Conservation (phyloP, 2,888 invertebrate genomes). For the Cryptus viduatorius region DNA sequence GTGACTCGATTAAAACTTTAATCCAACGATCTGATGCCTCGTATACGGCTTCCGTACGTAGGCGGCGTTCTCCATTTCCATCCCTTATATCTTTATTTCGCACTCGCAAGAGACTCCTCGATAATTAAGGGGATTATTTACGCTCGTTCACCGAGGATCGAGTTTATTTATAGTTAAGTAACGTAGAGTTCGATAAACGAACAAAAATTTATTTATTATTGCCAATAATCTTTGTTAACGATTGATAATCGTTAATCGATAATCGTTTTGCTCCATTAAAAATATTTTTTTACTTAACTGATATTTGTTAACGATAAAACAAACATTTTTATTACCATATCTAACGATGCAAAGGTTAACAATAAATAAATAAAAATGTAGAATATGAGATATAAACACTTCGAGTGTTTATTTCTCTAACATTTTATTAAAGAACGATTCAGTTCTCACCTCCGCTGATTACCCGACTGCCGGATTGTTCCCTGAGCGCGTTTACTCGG, state of each 20-base stretch:
- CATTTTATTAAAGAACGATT: not conserved
- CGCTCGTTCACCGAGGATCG: not conserved
- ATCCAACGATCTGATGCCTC: not conserved
- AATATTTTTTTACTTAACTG: no score
- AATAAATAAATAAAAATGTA: no score
- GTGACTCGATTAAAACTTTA: no score
- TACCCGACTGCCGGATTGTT: slow-evolving; percentile 18
- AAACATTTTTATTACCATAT: no score
- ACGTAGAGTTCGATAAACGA: no score
- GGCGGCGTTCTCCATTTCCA: not conserved
- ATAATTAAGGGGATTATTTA: slow-evolving; percentile 48
- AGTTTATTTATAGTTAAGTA: no score
- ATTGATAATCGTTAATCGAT: no score
- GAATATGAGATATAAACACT: no score
- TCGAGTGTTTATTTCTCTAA: not conserved
- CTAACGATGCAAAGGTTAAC: no score
- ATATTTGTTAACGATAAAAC: no score
- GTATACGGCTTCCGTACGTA: not conserved
- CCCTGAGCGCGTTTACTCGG: slow-evolving; percentile 18
- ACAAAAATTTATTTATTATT: no score
- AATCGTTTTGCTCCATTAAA: no score
- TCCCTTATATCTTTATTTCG: not conserved
- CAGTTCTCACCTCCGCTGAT: slow-evolving; percentile 8
- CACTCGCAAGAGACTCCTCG: not conserved
- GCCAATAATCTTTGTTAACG: not conserved